A percentile compares a stretch with the other conserved stretches of the same genome.
These are phyloP conservation scores for Haliaeetus leucogaster DNA, from an alignment of 2,113 vertebrate species.

Conservation along the genomic window DNA sequence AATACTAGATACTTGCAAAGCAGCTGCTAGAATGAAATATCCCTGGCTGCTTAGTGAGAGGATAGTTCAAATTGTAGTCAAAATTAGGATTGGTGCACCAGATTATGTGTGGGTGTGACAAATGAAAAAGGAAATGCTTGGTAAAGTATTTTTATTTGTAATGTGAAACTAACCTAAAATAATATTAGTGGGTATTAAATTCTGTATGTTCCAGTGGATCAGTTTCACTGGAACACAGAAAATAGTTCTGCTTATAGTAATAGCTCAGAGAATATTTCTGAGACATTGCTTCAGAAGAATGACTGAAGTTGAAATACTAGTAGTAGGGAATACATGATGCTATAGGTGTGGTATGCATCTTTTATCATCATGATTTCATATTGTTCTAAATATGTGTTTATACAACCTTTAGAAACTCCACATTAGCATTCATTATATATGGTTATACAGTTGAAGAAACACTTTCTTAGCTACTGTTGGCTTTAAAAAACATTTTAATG, in stretches of 20 bases:
- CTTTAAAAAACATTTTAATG: not conserved
- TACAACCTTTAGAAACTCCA: not conserved
- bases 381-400: not conserved
- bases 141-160: constrained; percentile 36
- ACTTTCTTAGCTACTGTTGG: not conserved
- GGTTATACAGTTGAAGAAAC: not conserved
- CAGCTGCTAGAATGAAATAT: constrained; percentile 26
- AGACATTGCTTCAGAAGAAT: not conserved
- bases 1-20: not conserved
- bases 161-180: constrained; percentile 32
- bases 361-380: not conserved
- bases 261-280: not conserved
- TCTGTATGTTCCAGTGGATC: constrained; percentile 4
- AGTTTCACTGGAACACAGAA: constrained; percentile 27
- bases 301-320: not conserved
- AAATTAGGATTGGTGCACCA: constrained; percentile 20
- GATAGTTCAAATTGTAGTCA: constrained; percentile 32
- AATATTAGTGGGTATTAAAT: constrained; percentile 5
- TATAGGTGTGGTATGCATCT: not conserved
- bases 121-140: not conserved
- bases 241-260: constrained; percentile 10
- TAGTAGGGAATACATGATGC: not conserved
- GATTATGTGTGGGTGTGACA: constrained; percentile 19
- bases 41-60: not conserved
- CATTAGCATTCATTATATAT: not conserved